Percentiles rank a stretch among this genome's conserved stretches.
These are phyloP conservation scores for Tupaia chinensis DNA, from an alignment of 2,113 vertebrate genomes.

Conservation along the genomic window DNA sequence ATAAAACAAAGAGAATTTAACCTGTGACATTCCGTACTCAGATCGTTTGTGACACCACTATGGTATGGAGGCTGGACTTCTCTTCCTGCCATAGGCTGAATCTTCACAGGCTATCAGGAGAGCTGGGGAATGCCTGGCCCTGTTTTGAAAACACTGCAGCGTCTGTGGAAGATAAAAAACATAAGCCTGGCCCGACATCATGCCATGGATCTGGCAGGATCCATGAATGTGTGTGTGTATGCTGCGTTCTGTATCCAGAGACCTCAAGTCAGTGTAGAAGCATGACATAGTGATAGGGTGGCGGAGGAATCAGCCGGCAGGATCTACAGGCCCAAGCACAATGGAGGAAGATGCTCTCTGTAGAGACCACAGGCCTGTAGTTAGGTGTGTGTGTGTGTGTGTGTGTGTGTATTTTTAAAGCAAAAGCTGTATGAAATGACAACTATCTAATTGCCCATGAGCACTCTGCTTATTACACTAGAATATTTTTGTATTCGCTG, in stretches of 20 bases:
- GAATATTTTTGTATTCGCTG: not conserved
- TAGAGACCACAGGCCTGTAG: not conserved
- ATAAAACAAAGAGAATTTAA: conserved; percentile 59
- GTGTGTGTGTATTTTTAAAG: not conserved
- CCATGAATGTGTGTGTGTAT: conserved; percentile 30
- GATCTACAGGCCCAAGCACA: not conserved
- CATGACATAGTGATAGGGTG: not conserved
- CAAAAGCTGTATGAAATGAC: not conserved
- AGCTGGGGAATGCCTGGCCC: conserved; percentile 32
- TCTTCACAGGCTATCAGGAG: conserved; percentile 22
- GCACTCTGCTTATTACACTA: not conserved
- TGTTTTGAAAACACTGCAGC: conserved; percentile 62
- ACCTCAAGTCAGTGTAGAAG: not conserved
- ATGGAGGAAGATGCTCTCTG: not conserved
- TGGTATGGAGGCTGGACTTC: not conserved
- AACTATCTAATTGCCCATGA: not conserved
- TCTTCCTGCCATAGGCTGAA: not conserved
- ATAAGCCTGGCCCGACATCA: conserved; percentile 16
- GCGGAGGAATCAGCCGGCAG: not conserved
- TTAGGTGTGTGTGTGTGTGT: not conserved
- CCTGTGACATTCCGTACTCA: not conserved
- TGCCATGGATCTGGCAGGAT: conserved; percentile 38
- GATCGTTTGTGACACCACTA: not conserved
- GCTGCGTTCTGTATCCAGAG: not conserved
- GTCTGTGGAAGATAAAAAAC: conserved; percentile 54